A percentile compares a stretch with the other conserved stretches of the same genome.
Evolutionary conservation across 2,797 vertebrate genomes (phyloP).

Genomic region (Capromys pilorides): DNA sequence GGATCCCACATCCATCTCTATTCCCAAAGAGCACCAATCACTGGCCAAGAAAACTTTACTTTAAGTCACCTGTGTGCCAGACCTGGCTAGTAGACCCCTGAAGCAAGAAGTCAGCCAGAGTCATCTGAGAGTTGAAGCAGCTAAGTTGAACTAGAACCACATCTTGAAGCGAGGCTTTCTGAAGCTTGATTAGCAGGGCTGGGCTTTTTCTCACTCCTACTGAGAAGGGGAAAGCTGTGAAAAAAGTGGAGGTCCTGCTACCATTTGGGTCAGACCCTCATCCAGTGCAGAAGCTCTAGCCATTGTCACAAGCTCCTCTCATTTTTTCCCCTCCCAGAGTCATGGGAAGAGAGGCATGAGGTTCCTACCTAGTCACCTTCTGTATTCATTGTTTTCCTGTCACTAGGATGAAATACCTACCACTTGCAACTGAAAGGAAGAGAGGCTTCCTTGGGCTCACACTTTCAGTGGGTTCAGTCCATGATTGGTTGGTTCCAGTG

Average conservation of each 20-base stretch:
- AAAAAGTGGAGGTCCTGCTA: background rate
- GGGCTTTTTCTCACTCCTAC: background rate
- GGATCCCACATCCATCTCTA: background rate
- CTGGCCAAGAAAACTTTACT: background rate
- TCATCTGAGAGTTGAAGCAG: background rate
- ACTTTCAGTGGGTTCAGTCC: background rate
- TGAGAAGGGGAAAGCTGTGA: background rate
- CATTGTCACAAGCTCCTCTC: background rate
- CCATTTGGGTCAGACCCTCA: background rate
- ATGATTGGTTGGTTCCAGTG: background rate
- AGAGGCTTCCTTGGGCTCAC: background rate
- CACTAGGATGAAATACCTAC: background rate
- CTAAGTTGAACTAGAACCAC: background rate
- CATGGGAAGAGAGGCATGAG: background rate
- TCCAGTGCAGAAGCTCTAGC: background rate
- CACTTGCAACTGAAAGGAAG: background rate
- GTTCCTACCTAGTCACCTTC: background rate
- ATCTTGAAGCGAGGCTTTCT: background rate
- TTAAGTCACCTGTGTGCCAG: background rate
- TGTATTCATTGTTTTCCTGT: background rate
- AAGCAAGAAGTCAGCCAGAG: conserved; percentile 3
- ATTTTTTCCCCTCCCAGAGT: background rate
- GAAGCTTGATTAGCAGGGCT: background rate
- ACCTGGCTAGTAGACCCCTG: background rate
- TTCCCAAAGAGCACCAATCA: background rate